These are phyloP conservation scores for Brachionus sp. DNA, from an alignment of 1,140 invertebrate genomes.

Conservation along the genomic window DNA sequence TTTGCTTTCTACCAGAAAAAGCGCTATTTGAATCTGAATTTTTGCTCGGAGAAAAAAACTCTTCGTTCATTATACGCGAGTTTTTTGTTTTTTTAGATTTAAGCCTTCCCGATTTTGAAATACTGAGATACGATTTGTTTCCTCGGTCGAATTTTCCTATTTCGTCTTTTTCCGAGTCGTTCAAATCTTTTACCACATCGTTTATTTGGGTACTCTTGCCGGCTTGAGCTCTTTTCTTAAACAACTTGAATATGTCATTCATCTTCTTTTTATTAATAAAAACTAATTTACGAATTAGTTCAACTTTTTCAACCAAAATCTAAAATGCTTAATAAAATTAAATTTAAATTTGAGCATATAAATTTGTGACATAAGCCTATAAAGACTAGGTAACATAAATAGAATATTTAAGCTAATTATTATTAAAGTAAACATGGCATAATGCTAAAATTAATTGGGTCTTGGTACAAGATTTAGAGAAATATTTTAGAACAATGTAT, in stretches of 20 bases:
- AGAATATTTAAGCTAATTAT: neutral
- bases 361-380: neutral
- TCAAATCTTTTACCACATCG: constrained; percentile 41
- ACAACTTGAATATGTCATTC: constrained; percentile 45
- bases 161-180: constrained; percentile 36
- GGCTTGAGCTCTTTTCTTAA: constrained; percentile 41
- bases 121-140: constrained; percentile 42
- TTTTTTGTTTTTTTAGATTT: constrained; percentile 35
- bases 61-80: constrained; percentile 34
- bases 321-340: neutral
- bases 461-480: neutral
- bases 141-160: constrained; percentile 40
- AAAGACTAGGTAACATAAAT: neutral
- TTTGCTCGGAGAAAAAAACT: constrained; percentile 9
- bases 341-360: neutral
- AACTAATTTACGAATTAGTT: neutral
- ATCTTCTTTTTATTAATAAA: neutral
- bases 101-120: constrained; percentile 36
- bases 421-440: neutral
- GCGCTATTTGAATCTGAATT: neutral
- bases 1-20: neutral
- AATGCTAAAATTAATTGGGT: constrained; percentile 31
- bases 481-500: constrained; percentile 17
- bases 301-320: neutral
- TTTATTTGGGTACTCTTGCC: constrained; percentile 41